phyloP scores from a whole-genome alignment of 2,113 vertebrate species.

The Mormoops blainvillei region DNA sequence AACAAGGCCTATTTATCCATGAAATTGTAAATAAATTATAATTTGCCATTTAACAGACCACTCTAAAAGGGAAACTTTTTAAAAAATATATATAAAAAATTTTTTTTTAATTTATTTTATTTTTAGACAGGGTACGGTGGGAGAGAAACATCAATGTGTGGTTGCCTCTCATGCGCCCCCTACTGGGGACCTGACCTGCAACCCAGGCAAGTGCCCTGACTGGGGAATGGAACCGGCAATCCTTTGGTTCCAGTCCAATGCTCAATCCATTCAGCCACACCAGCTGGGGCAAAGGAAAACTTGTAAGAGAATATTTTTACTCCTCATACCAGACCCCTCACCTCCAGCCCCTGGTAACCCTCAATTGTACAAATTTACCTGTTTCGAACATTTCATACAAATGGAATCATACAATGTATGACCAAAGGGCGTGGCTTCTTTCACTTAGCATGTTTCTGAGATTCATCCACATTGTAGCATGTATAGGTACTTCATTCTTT shows the following conservation, averaged over 20 bases:
- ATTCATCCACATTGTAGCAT: background rate
- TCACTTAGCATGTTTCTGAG: background rate
- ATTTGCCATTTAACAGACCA: background rate
- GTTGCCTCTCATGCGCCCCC: no score
- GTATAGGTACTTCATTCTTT: background rate
- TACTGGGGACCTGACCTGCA: no score
- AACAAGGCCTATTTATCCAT: constrained; percentile 1
- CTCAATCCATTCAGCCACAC: no score
- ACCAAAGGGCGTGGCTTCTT: background rate
- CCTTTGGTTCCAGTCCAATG: no score
- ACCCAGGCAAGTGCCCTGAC: no score
- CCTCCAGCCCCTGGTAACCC: background rate
- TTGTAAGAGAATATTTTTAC: background rate
- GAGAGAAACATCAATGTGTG: no score
- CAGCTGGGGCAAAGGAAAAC: background rate
- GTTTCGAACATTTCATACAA: background rate
- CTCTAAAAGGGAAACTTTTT: background rate
- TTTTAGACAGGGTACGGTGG: no score
- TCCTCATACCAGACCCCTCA: background rate
- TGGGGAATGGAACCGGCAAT: no score
- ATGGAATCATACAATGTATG: background rate
- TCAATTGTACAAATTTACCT: background rate
- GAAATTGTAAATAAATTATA: background rate
- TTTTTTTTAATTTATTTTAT: no score
- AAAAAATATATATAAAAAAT: no score